These are phyloP conservation scores for Myxocyprinus asiaticus DNA, from an alignment of 2,113 vertebrate species.

Conservation along the genomic window DNA sequence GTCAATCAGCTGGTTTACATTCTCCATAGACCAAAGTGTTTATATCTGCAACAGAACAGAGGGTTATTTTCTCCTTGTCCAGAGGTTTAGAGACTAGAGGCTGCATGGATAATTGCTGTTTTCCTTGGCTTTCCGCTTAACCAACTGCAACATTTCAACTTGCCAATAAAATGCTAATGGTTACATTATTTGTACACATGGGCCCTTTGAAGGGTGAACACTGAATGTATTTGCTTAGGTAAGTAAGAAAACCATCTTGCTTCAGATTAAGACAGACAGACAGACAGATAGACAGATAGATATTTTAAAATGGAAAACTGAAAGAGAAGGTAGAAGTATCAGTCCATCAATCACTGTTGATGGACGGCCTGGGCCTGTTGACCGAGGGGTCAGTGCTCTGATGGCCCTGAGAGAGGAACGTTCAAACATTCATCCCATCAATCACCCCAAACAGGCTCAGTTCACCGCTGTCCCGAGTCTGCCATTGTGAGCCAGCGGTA, in stretches of 20 bases:
- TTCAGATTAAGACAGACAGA: background rate
- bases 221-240: slow-evolving; percentile 16
- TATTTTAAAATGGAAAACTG: no score
- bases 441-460: slow-evolving; percentile 18
- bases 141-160: slow-evolving; percentile 47
- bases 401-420: slow-evolving; percentile 24
- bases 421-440: slow-evolving; percentile 17
- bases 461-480: slow-evolving; percentile 20
- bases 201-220: slow-evolving; percentile 17
- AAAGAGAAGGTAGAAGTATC: background rate
- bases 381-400: slow-evolving; percentile 6
- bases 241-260: slow-evolving; percentile 7
- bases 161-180: slow-evolving; percentile 47
- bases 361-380: background rate
- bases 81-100: slow-evolving; percentile 31
- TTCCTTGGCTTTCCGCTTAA: slow-evolving; percentile 46
- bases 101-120: slow-evolving; percentile 45
- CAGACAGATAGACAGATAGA: no score
- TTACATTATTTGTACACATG: slow-evolving; percentile 40
- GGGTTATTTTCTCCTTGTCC: slow-evolving; percentile 15
- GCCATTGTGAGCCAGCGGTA: slow-evolving; percentile 10
- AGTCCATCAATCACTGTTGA: slow-evolving; percentile 18
- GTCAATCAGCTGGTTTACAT: slow-evolving; percentile 35
- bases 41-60: background rate
- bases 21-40: background rate